These are phyloP conservation scores for Nezara viridula DNA, from an alignment of 2,888 invertebrate genomes.

Conservation along the genomic window DNA sequence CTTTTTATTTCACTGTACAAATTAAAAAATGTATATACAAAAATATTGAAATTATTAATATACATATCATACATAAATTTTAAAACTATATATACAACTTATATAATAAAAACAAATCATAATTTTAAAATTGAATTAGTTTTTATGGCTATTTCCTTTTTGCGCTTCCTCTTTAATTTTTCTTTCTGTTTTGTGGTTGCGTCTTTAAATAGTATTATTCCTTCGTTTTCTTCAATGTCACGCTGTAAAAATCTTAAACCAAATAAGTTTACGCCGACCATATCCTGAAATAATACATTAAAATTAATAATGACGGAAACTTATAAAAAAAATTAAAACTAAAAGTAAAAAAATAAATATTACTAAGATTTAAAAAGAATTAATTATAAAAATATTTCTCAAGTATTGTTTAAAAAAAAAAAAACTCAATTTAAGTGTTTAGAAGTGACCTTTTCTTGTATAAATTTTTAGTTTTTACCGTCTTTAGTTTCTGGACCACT, in stretches of 20 bases:
- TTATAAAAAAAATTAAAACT: too few relatives aligned
- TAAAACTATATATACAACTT: neutral
- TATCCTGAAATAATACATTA: conserved; percentile 75
- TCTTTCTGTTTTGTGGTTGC: conserved; percentile 77
- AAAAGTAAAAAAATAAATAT: too few relatives aligned
- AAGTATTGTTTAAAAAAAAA: too few relatives aligned
- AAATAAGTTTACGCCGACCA: conserved; percentile 87
- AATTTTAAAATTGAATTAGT: conserved; percentile 60
- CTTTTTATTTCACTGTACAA: neutral
- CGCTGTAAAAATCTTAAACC: conserved; percentile 83
- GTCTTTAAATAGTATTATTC: conserved; percentile 84
- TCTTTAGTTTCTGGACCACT: too few relatives aligned
- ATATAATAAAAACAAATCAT: neutral
- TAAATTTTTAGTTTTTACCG: too few relatives aligned
- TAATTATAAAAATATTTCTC: too few relatives aligned
- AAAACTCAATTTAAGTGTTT: too few relatives aligned
- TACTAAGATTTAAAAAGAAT: too few relatives aligned
- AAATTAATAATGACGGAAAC: neutral
- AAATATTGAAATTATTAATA: neutral
- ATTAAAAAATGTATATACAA: neutral
- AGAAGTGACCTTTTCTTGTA: too few relatives aligned
- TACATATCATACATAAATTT: conserved; percentile 11
- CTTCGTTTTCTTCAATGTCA: conserved; percentile 81
- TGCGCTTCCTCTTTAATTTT: conserved; percentile 73
- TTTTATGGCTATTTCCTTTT: conserved; percentile 65